Base-by-base conservation (phyloP, 1,140 invertebrate genomes). In the Apis cerana region DNA sequence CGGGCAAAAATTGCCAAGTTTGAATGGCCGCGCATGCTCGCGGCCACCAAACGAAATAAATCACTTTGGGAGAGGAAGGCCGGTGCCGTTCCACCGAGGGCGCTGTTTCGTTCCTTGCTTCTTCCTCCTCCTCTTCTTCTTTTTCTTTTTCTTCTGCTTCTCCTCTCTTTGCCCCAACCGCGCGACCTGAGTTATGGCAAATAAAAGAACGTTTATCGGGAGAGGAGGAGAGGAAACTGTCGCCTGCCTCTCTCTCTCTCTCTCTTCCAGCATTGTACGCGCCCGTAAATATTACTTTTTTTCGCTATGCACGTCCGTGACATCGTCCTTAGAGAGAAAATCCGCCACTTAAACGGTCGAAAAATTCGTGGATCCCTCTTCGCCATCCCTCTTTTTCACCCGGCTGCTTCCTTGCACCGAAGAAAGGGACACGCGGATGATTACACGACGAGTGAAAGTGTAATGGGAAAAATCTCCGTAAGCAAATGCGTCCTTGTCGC, bases 1-100 rank as follows among this genome's bases (percentile, higher is more conserved):
- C 27, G 74, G 59, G 82, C 76, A 89, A 87, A 89, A 89, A 87
- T 87, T 65, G 83, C 75, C 79, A 89, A 89, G 76, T 87, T 89
- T 87, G 77, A 89, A 89, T 84, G 78, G 62, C 72, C 52, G 58
- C 68, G 77, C 74, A 70, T 85, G 64, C 84, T 85, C 83, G 83
- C 80, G 67, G 80, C 74, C 74, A 75, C 80, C 75, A 86, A 88
- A 89, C 81, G 62, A 80, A 84, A 89, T 88, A 89, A 89, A 89
- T 88, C 87, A 88, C 81, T 83, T 89, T 86, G 75, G 83, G 69
- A 85, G 85, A 83, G 84, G 61, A 65, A 54, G 75, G 65, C 21
- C 61, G 74, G 33, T 33, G 33, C 33, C 54, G 80, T 87, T 87
- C 85, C 80, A 83, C 64, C 75, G 85, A 72, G 70, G 77, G 17